Evolutionary conservation across 2,113 vertebrate genomes (phyloP), one percentile per base, ranked within the genome.

Genomic region (Leptodactylus fuscus): DNA sequence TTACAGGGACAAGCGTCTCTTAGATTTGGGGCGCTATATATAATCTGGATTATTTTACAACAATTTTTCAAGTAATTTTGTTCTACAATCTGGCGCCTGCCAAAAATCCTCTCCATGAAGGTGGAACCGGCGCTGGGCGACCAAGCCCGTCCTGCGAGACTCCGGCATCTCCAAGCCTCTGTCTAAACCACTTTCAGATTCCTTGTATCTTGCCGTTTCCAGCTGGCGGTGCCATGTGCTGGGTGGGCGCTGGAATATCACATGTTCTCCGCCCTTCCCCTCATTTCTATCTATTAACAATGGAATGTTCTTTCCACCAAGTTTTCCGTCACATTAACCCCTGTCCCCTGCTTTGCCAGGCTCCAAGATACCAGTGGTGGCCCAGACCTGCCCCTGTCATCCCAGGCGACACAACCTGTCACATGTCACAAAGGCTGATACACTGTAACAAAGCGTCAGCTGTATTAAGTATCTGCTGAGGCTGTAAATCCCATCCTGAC

Each of bases 261-360:
- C 55, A 29, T 29, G n/a, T 20, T 65, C 60, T 65, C 78, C 78
- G 16, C 78, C 78, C 78, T 44, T 62, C 41, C 78, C 78, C 36
- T 81, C 13, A 65, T 65, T 65, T 81, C 76, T 81, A 62, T 81
- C 78, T 81, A 81, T 81, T 60, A 62, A 46, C 55, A 44, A 44
- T 24, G 51, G 20, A 77, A 29, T 78, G 62, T 78, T 60, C 29
- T 80, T 44, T 79, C 51, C 75, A 58, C 0, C 20, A 5, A 55
- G 16, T 15, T 34, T 78, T 78, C 76, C 76, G 22, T 58, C 0
- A 38, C 29, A n/a, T 51, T 34, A 12, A 53, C 18, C 75, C 49
- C 22, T 5, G 10, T 55, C 75, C 29, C 34, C 3, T 27, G 46
- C 27, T 51, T 76, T 32, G 74, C 74, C 74, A 77, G 48, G 8